These are phyloP conservation scores for Sandelia bainsii DNA, from an alignment of 2,797 vertebrate genomes.

Conservation along the genomic window DNA sequence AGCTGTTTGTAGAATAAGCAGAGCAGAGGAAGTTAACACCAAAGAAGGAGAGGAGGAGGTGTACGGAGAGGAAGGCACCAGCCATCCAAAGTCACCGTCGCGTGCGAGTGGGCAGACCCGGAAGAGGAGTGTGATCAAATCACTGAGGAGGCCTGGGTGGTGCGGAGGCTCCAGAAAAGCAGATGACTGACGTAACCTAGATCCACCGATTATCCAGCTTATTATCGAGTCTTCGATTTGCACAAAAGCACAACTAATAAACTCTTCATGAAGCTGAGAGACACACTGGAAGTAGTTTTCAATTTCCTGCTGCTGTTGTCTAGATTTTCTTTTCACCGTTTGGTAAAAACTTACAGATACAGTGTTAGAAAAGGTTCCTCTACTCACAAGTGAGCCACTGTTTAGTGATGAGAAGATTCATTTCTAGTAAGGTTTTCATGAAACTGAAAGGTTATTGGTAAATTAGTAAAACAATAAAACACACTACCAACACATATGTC, in stretches of 20 bases:
- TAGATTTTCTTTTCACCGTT: neutral
- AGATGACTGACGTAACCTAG: conserved; percentile 80
- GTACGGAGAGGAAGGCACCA: conserved; percentile 31
- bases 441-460: neutral
- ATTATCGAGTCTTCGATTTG: conserved; percentile 12
- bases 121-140: conserved; percentile 83
- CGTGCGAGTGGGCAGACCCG: conserved; percentile 41
- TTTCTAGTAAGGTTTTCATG: neutral
- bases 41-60: conserved; percentile 36
- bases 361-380: neutral
- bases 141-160: conserved; percentile 88
- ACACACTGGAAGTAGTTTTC: neutral
- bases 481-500: neutral
- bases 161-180: conserved; percentile 86
- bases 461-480: neutral
- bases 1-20: conserved; percentile 12
- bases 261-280: neutral
- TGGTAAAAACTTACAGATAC: neutral
- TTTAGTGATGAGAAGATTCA: neutral
- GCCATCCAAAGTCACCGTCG: conserved; percentile 1
- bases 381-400: neutral
- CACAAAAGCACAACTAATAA: neutral
- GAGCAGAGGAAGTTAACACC: conserved; percentile 20
- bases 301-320: neutral
- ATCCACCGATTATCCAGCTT: neutral